phyloP scores from a whole-genome alignment of 2,797 vertebrate species.

The Typhlichthys eigenmanni region DNA sequence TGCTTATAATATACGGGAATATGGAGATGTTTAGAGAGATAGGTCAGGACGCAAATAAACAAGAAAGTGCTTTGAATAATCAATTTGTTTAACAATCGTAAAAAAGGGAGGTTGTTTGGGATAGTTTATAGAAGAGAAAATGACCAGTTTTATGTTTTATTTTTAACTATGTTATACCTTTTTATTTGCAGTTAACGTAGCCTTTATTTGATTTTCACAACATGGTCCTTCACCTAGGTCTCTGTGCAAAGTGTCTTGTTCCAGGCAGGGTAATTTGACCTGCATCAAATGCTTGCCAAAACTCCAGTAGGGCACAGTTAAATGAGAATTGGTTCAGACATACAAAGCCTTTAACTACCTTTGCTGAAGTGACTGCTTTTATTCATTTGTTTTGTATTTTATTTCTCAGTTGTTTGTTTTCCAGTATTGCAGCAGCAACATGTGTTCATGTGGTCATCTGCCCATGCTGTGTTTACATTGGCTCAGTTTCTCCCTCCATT shows the following conservation, averaged over 20 bases:
- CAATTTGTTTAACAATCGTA: too few species aligned
- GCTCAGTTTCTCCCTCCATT: slow-evolving; percentile 16
- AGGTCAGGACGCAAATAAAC: too few species aligned
- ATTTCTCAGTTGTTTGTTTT: not conserved
- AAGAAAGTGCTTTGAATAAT: too few species aligned
- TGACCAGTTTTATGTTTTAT: not conserved
- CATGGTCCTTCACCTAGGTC: slow-evolving; percentile 49
- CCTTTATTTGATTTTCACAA: slow-evolving; percentile 35
- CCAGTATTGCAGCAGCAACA: slow-evolving; percentile 5
- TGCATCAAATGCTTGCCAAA: slow-evolving; percentile 21
- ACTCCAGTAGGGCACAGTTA: slow-evolving; percentile 36
- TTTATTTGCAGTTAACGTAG: slow-evolving; percentile 16
- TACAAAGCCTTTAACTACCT: slow-evolving; percentile 30
- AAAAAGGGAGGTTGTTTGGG: too few species aligned
- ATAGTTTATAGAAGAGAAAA: too few species aligned
- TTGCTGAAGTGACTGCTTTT: slow-evolving; percentile 12
- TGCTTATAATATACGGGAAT: too few species aligned
- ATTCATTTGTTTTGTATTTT: not conserved
- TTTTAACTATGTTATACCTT: not conserved
- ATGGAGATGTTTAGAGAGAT: too few species aligned
- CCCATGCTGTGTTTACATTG: slow-evolving; percentile 28
- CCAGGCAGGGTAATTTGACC: slow-evolving; percentile 46
- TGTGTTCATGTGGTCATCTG: slow-evolving; percentile 49
- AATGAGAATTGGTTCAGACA: slow-evolving; percentile 28
- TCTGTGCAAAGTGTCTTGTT: slow-evolving; percentile 26